These are phyloP conservation scores for Peromyscus melanophrys DNA, from an alignment of 2,797 vertebrate genomes.

Conservation along the genomic window DNA sequence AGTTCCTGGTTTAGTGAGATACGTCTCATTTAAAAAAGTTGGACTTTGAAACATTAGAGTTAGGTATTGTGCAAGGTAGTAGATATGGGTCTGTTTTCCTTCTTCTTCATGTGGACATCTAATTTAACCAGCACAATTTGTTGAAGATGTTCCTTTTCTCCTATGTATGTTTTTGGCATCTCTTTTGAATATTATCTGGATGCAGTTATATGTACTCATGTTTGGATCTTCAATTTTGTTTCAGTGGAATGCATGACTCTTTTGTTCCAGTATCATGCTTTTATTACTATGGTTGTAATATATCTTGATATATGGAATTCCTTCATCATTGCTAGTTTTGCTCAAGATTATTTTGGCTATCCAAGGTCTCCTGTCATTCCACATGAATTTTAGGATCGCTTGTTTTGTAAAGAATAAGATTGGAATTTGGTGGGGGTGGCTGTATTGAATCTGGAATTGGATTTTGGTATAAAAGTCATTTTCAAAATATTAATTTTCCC, in stretches of 20 bases:
- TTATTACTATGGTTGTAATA: not conserved
- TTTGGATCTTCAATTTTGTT: not conserved
- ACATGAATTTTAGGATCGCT: not conserved
- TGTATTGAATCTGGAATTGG: not conserved
- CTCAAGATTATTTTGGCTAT: not conserved
- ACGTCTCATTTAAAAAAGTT: not conserved
- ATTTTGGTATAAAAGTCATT: not conserved
- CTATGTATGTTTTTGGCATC: not conserved
- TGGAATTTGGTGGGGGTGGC: not conserved
- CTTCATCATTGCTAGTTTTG: not conserved
- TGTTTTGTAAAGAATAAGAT: not conserved
- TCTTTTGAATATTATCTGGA: not conserved
- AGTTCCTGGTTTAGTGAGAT: not conserved
- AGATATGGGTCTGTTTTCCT: not conserved
- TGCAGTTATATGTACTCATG: not conserved
- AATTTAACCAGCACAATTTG: not conserved
- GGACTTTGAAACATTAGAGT: not conserved
- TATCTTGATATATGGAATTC: not conserved
- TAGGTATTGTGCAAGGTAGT: not conserved
- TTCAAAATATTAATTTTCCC: not conserved
- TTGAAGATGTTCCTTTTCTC: not conserved
- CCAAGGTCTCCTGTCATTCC: too few relatives aligned
- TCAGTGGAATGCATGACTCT: not conserved
- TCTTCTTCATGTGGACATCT: not conserved
- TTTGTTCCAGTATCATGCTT: not conserved